Evolutionary conservation across 2,113 vertebrate species (phyloP).

Genomic region (Mobula birostris): DNA sequence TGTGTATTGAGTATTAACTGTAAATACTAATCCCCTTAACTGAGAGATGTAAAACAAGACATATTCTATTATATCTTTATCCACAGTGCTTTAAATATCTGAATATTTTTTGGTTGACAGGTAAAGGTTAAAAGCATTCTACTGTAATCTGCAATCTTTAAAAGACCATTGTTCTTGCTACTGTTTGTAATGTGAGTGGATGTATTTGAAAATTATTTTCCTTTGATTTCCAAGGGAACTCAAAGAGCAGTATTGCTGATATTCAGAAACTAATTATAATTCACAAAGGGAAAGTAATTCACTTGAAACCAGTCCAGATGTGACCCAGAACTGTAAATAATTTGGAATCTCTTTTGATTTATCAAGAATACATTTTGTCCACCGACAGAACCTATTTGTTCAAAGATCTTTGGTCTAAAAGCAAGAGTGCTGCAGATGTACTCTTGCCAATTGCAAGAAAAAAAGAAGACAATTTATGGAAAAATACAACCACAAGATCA

Average conservation of each 20-base stretch:
- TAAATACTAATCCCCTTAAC: background rate
- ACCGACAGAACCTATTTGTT: constrained; percentile 73
- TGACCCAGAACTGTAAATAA: constrained; percentile 70
- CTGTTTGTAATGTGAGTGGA: background rate
- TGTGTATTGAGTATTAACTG: background rate
- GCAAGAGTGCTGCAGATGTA: constrained; percentile 64
- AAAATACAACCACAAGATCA: constrained; percentile 64
- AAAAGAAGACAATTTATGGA: constrained; percentile 68
- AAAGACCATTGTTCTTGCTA: background rate
- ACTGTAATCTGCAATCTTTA: background rate
- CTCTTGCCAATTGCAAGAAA: constrained; percentile 68
- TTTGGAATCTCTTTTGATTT: constrained; percentile 78
- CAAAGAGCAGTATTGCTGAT: background rate
- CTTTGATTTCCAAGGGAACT: background rate
- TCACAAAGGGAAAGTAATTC: constrained; percentile 18
- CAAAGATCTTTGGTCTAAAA: constrained; percentile 71
- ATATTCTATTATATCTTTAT: background rate
- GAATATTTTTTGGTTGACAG: background rate
- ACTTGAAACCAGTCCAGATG: constrained; percentile 63
- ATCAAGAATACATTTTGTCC: constrained; percentile 76
- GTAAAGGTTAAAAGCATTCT: constrained; percentile 8
- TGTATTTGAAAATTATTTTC: constrained; percentile 5
- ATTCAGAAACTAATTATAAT: background rate
- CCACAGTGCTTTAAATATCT: background rate
- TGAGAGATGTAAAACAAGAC: background rate